Evolutionary conservation across 2,113 vertebrate genomes (phyloP).

Genomic region (Mesocricetus auratus): DNA sequence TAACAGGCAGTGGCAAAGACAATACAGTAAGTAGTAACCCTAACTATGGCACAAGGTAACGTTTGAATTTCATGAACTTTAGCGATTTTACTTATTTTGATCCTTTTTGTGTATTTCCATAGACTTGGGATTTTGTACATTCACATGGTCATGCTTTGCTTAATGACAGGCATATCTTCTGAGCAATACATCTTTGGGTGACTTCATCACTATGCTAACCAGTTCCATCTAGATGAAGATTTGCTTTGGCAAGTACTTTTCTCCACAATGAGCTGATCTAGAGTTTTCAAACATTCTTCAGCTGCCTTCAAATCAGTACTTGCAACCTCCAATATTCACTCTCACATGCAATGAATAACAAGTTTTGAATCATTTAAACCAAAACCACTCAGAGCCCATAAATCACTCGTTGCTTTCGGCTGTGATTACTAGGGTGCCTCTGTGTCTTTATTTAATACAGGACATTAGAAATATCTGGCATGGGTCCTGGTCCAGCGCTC

Average conservation of each 20-base stretch:
- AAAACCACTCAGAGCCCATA: not conserved
- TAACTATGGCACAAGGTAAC: not conserved
- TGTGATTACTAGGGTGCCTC: not conserved
- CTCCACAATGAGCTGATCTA: not conserved
- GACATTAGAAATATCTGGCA: not conserved
- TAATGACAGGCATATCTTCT: not conserved
- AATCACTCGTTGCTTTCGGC: not conserved
- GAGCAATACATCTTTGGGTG: not conserved
- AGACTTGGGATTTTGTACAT: not conserved
- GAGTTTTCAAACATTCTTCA: not conserved
- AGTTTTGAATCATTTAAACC: not conserved
- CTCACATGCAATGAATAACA: not conserved
- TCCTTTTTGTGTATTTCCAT: not conserved
- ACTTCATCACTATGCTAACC: not conserved
- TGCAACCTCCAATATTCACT: not conserved
- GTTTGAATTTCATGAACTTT: not conserved
- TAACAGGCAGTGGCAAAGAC: not conserved
- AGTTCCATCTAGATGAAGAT: not conserved
- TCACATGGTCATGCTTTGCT: not conserved
- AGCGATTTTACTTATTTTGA: slow-evolving; percentile 1
- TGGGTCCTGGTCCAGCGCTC: not conserved
- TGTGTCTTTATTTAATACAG: not conserved
- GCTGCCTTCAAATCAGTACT: not conserved
- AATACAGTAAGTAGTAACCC: not conserved
- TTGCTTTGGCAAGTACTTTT: slow-evolving; percentile 17